Evolutionary conservation across 2,888 invertebrate genomes (phyloP).

Genomic region (Podotricha telesiphe): DNA sequence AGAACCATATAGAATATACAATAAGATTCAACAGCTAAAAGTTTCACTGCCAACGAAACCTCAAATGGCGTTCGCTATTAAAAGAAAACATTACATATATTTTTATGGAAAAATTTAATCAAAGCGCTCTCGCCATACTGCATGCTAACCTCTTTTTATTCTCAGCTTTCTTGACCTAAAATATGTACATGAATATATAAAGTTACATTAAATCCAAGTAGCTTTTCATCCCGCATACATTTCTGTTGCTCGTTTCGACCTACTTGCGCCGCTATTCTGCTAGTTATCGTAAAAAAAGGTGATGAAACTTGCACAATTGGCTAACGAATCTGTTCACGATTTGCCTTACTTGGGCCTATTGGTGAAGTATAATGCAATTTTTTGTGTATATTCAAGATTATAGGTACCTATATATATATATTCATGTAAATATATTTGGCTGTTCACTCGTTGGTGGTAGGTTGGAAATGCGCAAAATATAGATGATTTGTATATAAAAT

Average conservation of each 20-base stretch:
- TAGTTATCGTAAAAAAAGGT: constrained; percentile 11
- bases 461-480: no score
- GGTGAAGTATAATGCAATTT: not conserved
- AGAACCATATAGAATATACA: not conserved
- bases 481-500: no score
- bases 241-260: constrained; percentile 23
- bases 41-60: not conserved
- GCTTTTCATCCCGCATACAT: constrained; percentile 20
- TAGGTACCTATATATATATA: no score
- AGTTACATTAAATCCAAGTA: constrained; percentile 25
- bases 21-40: not conserved
- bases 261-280: constrained; percentile 19
- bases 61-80: not conserved
- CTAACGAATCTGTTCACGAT: constrained; percentile 8
- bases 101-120: constrained; percentile 11
- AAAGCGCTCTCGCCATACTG: constrained; percentile 10
- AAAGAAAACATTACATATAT: constrained; percentile 8
- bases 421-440: no score
- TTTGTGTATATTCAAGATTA: not conserved
- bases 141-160: constrained; percentile 13
- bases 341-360: not conserved
- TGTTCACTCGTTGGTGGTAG: no score
- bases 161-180: constrained; percentile 18
- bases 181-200: constrained; percentile 26
- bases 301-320: constrained; percentile 14